Evolutionary conservation across 2,797 vertebrate genomes (phyloP), one percentile per base, ranked within the genome.

Genomic region (Takifugu rubripes): DNA sequence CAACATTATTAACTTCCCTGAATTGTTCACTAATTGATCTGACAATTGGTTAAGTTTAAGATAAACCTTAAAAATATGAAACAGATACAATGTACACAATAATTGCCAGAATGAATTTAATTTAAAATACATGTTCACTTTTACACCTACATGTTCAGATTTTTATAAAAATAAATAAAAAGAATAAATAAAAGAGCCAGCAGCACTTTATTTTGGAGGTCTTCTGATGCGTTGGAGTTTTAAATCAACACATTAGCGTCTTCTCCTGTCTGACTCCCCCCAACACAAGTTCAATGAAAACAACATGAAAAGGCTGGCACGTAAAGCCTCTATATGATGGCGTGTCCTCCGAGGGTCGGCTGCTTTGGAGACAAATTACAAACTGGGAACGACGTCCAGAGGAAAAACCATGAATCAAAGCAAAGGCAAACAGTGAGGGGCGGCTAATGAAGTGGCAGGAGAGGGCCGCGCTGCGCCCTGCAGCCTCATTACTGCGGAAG

Each of bases 391-490:
- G 42, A 71, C 58, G 63, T 72, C 3, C 0, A 68, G 59, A 1
- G 36, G 68, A 67, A 79, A 72, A 74, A 56, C 54, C 1, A n/a
- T 84, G 78, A 74, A 82, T 84, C 78, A 81, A 56, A 63, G 67
- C 25, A 68, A 82, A 84, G 25, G 66, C 75, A 84, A 83, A 84
- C 76, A 79, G 21, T 44, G 68, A 14, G 1, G 57, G 58, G 61
- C 66, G n/a, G 61, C 55, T 78, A 77, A 79, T 81, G 80, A 84
- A 79, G 76, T 73, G 77, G 72, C 63, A 66, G 15, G 44, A 78
- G 66, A 66, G 55, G 68, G 59, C 54, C 54, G 43, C 3, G 33
- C 65, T 42, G 74, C 49, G 58, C 25, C 68, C 73, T 74, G 61
- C 72, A 65, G 63, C 68, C 53, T 80, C 74, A 72, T 73, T 77